Percentiles rank a stretch among this genome's conserved stretches.
phyloP scores from a whole-genome alignment of 2,888 invertebrate species.

The Podotricha telesiphe region DNA sequence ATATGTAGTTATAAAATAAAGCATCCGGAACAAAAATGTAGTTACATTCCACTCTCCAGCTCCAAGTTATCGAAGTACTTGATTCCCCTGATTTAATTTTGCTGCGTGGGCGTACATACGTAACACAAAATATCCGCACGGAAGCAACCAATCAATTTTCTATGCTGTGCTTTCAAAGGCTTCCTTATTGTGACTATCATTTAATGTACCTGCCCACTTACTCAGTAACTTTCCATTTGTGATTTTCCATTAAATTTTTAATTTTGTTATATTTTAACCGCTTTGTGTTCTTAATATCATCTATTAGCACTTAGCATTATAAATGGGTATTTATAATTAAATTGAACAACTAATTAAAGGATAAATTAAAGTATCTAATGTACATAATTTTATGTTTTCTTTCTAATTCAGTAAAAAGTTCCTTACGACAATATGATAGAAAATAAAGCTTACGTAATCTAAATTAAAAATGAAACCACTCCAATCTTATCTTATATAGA shows the following conservation, averaged over 20 bases:
- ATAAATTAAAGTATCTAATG: too few species aligned
- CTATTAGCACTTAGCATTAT: too few species aligned
- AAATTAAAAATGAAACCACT: too few species aligned
- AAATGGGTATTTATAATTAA: too few species aligned
- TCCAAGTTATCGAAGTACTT: not conserved
- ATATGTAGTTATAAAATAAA: not conserved
- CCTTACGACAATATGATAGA: too few species aligned
- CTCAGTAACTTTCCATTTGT: not conserved
- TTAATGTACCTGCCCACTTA: not conserved
- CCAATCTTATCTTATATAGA: too few species aligned
- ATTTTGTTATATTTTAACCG: too few species aligned
- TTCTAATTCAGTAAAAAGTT: too few species aligned
- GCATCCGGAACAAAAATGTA: not conserved
- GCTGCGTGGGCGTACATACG: not conserved
- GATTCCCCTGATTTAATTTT: slow-evolving; percentile 22
- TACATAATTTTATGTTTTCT: too few species aligned
- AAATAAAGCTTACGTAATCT: too few species aligned
- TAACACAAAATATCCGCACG: slow-evolving; percentile 18
- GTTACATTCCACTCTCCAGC: not conserved
- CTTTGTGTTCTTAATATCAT: too few species aligned
- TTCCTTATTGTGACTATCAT: not conserved
- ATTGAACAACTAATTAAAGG: too few species aligned
- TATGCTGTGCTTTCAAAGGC: slow-evolving; percentile 12
- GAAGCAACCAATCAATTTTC: slow-evolving; percentile 22
- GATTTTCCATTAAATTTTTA: not conserved